phyloP scores from a whole-genome alignment of 2,113 vertebrate species.

The Camelus bactrianus region DNA sequence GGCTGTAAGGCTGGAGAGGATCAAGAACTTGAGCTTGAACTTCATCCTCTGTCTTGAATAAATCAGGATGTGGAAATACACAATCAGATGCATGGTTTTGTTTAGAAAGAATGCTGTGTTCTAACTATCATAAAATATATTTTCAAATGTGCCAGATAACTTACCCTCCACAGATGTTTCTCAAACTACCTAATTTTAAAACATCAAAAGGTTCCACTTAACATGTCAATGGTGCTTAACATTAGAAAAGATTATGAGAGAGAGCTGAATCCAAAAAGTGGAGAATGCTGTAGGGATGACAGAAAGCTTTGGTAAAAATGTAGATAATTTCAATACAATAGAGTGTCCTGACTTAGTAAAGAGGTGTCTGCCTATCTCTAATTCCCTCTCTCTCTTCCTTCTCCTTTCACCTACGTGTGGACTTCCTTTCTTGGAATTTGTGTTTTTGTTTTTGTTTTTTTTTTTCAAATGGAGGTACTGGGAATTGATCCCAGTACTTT shows the following conservation, averaged over 20 bases:
- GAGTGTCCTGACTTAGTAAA: background rate
- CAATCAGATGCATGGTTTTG: background rate
- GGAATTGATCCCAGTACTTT: too few species aligned
- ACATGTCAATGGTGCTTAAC: background rate
- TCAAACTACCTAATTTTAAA: background rate
- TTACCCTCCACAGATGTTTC: background rate
- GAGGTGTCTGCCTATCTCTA: background rate
- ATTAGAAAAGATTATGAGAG: background rate
- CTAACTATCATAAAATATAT: background rate
- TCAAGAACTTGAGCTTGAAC: background rate
- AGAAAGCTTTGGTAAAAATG: background rate
- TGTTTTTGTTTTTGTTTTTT: too few species aligned
- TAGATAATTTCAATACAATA: background rate
- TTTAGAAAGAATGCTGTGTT: background rate
- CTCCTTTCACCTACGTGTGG: background rate
- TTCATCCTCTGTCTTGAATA: background rate
- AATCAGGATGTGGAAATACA: background rate
- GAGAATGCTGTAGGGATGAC: background rate
- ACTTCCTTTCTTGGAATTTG: too few species aligned
- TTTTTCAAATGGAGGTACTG: too few species aligned
- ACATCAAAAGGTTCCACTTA: background rate
- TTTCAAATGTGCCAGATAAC: background rate
- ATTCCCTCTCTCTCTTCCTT: background rate
- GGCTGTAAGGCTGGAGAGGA: background rate
- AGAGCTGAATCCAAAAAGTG: background rate